Base-by-base conservation (phyloP, 2,888 invertebrate genomes). In the Tenthredo amoena region DNA sequence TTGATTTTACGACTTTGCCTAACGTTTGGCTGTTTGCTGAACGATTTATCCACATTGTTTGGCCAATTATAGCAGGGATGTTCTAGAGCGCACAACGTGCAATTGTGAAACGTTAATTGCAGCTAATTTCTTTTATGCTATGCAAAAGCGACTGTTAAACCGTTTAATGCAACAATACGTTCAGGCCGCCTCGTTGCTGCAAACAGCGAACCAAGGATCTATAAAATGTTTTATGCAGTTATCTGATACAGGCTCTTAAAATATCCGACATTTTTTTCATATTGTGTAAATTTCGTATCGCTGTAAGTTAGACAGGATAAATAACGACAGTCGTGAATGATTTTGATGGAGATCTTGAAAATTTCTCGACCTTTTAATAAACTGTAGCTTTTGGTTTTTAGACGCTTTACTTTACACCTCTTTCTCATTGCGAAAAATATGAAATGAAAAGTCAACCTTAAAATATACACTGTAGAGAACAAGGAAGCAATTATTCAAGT, bases 11-110 rank as follows among this genome's bases (percentile, higher is more conserved):
- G 68, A 68, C 68, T 68, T 68, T 68, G 68, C 6, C 18, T 68
- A 34, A 34, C 68, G 68, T 68, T 68, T 7, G 68, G 68, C 18
- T 68, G 68, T 68, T 68, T 68, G 68, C 34, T 68, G 31, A 34
- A 68, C 68, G 68, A 68, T 68, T 47, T 68, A 68, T 34, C 26
- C 5, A 18, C 26, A 68, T 68, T 34, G 34, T 34, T 68, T 34
- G 26, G 34, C 68, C 68, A 68, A 68, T 68, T 68, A 68, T 68
- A 68, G 26, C 68, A 18, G 68, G 68, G 68, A 68, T 68, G 68
- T 68, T 68, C 18, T 34, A 68, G 34, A 26, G 31, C 68, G 15
- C 68, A 15, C 68, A 68, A 68, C 18, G 34, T 34, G 68, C 34
- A 34, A 68, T 34, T 68, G 34, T 34, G 68, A 68, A 68, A 68